Evolutionary conservation across 2,113 vertebrate species (phyloP), one percentile per base, ranked within the genome.

Genomic region (Melozone crissalis): DNA sequence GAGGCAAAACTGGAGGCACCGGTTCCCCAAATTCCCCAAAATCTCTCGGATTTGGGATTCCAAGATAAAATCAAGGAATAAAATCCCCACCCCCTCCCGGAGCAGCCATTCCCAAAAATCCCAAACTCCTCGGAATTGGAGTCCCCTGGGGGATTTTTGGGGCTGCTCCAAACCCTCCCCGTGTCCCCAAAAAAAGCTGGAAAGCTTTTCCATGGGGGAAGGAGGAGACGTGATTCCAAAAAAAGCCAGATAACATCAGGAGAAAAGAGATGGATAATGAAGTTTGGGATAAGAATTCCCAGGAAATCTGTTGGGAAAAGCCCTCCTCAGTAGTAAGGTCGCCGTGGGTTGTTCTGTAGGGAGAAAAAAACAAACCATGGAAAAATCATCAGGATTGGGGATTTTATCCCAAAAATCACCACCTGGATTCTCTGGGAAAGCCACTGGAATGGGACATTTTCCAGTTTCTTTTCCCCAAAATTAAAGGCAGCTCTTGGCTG

Each of bases 281-380:
- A 78, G 68, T 58, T 94, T 74, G 59, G 59, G 22, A 3, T 47
- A 51, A 94, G 75, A 62, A 74, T 83, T 95, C 93, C 89, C 3
- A 9, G 58, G 58, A 55, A 63, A 33, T 17, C 21, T 4, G 11
- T 1, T 4, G 59, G 69, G 69, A 74, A 74, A 23, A 74, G 19
- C n/a, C 7, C 23, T 33, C 59, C 86, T 99, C 98, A 99, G 98
- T 99, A 99, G 98, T 99, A 99, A n/a, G 99, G 99, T 96, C 99
- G 98, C 15, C 99, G 97, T 9, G 99, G 99, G 95, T 99, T 99
- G 97, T 99, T 99, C 99, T 99, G 98, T 8, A 37, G 83, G 23
- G 61, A n/a, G 26, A 17, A 41, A 21, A 47, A 30, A 28, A 18
- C 5, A 27, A 30, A 19, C 5, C 46, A 31, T 1, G n/a, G 69